Evolutionary conservation across 2,113 vertebrate genomes (phyloP).

Genomic region (Erythrocercus mccallii): DNA sequence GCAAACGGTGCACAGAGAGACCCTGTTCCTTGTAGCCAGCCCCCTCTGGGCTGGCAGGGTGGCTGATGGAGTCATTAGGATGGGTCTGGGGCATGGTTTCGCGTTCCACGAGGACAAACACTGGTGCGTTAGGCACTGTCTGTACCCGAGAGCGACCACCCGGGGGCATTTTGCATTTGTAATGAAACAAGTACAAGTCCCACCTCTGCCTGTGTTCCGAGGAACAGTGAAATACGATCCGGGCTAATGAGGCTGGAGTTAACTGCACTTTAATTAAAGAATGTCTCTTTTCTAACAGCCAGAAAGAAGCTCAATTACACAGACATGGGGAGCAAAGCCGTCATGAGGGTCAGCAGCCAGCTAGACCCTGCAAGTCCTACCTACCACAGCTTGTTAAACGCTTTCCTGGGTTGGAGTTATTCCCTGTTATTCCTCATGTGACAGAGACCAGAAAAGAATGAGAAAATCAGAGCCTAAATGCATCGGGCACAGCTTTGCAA

Average conservation of each 20-base stretch:
- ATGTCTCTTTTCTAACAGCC: background rate
- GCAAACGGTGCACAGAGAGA: accelerated
- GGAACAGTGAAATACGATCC: background rate
- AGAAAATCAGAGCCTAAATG: background rate
- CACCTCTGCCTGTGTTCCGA: background rate
- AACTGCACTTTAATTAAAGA: background rate
- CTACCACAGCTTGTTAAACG: background rate
- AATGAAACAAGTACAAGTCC: background rate
- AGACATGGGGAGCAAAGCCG: background rate
- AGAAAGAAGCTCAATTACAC: background rate
- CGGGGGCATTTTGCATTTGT: background rate
- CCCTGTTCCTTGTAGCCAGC: background rate
- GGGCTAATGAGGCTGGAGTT: background rate
- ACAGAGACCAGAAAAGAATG: background rate
- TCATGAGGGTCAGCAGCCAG: background rate
- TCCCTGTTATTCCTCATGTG: background rate
- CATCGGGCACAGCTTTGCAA: too few species aligned
- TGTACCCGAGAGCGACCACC: background rate
- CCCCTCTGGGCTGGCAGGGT: background rate
- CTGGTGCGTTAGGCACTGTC: background rate
- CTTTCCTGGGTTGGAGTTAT: background rate
- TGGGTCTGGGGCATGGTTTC: background rate
- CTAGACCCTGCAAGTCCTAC: accelerated
- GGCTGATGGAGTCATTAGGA: background rate
- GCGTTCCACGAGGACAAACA: accelerated